Evolutionary conservation across 2,113 vertebrate species (phyloP), one percentile per base, ranked within the genome.

Genomic region (Phasianus colchicus): DNA sequence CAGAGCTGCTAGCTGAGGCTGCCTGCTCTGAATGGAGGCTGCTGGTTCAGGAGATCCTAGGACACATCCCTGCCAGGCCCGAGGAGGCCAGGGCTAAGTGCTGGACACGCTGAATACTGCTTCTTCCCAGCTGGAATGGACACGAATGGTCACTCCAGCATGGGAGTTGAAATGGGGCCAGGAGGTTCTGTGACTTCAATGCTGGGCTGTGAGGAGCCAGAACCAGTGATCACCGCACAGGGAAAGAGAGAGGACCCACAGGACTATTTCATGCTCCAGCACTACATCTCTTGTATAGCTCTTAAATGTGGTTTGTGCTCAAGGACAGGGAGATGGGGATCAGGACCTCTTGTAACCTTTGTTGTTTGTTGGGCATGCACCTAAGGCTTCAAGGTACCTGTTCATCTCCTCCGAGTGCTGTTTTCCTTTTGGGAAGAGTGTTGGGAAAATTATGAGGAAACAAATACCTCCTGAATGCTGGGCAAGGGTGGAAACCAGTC

Each of bases 401-500:
- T 30, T 66, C 12, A 32, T 88, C 38, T 19, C 17, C 14, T 76
- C 70, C 38, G 38, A 60, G 13, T 45, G 60, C 3, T 11, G 24
- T 74, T 63, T 85, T 48, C n/a, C 64, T 91, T 72, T 69, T 88
- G 48, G 73, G 69, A 88, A 83, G 32, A 77, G 65, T 13, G 57
- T 17, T 64, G 43, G 66, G 52, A 93, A 79, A 89, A 87, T 0
- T 42, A 27, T n/a, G 19, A 78, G 61, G 10, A 83, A 65, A 27
- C 29, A 42, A 88, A 67, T 10, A 84, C 52, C 13, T 78, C 38
- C 30, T 38, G 18, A 32, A 13, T 7, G 10, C 36, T 4, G 19
- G 85, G 29, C 61, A 92, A 81, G 80, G 94, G 69, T 57, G 77
- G 83, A 81, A 94, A 92, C 70, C 38, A 64, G 42, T 92, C 38